Percentiles rank a stretch among this genome's conserved stretches.
These are phyloP conservation scores for Nephrotoma guestfalica DNA, from an alignment of 2,888 invertebrate species.

Conservation along the genomic window DNA sequence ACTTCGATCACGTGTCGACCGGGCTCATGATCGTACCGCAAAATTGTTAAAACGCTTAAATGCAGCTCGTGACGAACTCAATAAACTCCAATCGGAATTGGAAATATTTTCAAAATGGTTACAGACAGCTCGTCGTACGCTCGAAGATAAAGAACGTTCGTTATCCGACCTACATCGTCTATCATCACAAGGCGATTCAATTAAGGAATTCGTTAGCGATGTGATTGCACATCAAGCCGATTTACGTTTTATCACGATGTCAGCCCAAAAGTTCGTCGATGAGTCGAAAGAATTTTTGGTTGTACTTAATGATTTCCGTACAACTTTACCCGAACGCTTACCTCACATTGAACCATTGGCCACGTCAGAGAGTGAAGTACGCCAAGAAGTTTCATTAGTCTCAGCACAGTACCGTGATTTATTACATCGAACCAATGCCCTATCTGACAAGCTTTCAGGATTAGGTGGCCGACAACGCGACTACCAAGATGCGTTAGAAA, in stretches of 20 bases:
- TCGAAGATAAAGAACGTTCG: slow-evolving; percentile 76
- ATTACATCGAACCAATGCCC: slow-evolving; percentile 61
- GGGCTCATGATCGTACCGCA: slow-evolving; percentile 64
- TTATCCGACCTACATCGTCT: slow-evolving; percentile 61
- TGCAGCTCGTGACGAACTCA: slow-evolving; percentile 74
- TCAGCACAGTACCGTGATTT: slow-evolving; percentile 70
- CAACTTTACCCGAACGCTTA: slow-evolving; percentile 65
- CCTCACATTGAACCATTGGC: slow-evolving; percentile 58
- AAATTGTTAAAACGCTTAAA: slow-evolving; percentile 59
- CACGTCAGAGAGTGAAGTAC: slow-evolving; percentile 57
- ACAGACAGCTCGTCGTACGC: slow-evolving; percentile 57
- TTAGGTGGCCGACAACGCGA: slow-evolving; percentile 63
- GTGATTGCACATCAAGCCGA: slow-evolving; percentile 95
- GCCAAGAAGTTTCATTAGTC: slow-evolving; percentile 63
- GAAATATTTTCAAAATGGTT: slow-evolving; percentile 73
- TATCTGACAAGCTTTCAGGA: slow-evolving; percentile 68
- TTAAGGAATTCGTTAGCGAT: slow-evolving; percentile 78
- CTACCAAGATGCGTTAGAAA: slow-evolving; percentile 70
- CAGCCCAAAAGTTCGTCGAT: slow-evolving; percentile 90
- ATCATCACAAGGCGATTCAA: slow-evolving; percentile 58
- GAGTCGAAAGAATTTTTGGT: slow-evolving; percentile 84
- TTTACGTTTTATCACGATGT: slow-evolving; percentile 87
- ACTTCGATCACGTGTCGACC: slow-evolving; percentile 68
- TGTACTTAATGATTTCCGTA: slow-evolving; percentile 75
- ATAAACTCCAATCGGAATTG: slow-evolving; percentile 70